These are phyloP conservation scores for Zootermopsis nevadensis DNA, from an alignment of 2,888 invertebrate species.

Conservation along the genomic window DNA sequence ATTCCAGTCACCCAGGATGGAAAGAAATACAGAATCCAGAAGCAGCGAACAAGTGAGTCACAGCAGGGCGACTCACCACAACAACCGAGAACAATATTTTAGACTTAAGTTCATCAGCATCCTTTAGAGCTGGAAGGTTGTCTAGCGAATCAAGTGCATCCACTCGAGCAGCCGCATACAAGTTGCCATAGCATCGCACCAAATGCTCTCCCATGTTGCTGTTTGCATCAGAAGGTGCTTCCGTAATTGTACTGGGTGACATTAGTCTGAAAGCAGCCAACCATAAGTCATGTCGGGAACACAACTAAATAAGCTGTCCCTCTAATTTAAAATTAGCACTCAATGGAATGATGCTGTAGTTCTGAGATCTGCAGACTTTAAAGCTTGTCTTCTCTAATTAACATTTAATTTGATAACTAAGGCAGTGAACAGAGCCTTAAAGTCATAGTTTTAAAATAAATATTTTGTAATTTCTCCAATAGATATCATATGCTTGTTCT, in stretches of 20 bases:
- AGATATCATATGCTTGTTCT: too few relatives aligned
- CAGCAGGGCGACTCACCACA: constrained; percentile 76
- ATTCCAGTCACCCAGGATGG: constrained; percentile 26
- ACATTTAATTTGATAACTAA: too few relatives aligned
- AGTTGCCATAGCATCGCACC: constrained; percentile 83
- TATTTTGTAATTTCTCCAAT: too few relatives aligned
- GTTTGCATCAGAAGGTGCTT: neutral
- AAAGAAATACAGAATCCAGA: constrained; percentile 33
- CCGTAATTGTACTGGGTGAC: constrained; percentile 15
- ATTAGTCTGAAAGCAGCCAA: constrained; percentile 49
- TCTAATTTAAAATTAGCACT: too few relatives aligned
- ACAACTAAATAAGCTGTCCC: neutral
- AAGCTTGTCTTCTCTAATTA: too few relatives aligned
- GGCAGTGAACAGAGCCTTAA: too few relatives aligned
- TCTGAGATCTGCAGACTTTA: too few relatives aligned
- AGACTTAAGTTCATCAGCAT: constrained; percentile 89
- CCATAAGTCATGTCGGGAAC: constrained; percentile 28
- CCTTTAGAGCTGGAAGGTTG: constrained; percentile 80
- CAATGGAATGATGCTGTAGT: too few relatives aligned
- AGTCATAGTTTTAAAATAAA: too few relatives aligned
- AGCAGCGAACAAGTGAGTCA: constrained; percentile 48
- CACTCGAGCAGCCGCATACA: constrained; percentile 87
- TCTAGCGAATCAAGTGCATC: constrained; percentile 89
- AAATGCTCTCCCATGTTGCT: constrained; percentile 58
- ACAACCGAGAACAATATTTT: constrained; percentile 96